phyloP scores from a whole-genome alignment of 2,113 vertebrate species.

The Paratilapia polleni region DNA sequence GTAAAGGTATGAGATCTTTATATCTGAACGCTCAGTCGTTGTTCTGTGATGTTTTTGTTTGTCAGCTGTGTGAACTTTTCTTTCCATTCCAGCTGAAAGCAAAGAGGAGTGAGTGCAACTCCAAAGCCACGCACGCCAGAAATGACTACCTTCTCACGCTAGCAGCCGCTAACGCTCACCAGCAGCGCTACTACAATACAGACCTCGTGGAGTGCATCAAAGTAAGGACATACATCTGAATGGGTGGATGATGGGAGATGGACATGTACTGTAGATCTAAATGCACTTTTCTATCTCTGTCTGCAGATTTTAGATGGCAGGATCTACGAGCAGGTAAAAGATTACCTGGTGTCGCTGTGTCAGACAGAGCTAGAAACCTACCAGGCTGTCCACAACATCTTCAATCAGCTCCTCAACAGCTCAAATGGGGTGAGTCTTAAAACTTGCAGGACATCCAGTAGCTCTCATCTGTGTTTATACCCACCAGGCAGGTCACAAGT shows the following conservation, averaged over 20 bases:
- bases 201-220: conserved; percentile 91
- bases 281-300: conserved; percentile 12
- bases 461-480: background rate
- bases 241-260: too few relatives aligned
- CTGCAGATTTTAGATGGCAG: conserved; percentile 90
- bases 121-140: conserved; percentile 92
- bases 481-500: background rate
- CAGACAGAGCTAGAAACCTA: conserved; percentile 90
- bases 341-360: conserved; percentile 94
- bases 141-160: conserved; percentile 97
- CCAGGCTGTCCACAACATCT: conserved; percentile 89
- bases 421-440: conserved; percentile 85
- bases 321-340: conserved; percentile 91
- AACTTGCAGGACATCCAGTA: background rate
- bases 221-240: conserved; percentile 14
- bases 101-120: conserved; percentile 92
- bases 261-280: background rate
- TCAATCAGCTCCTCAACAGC: conserved; percentile 89
- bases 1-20: conserved; percentile 87
- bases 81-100: conserved; percentile 89
- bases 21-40: rapidly evolving
- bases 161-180: conserved; percentile 95
- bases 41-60: background rate
- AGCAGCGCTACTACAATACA: conserved; percentile 93
- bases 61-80: background rate